A percentile compares a stretch with the other conserved stretches of the same genome.
phyloP scores from a whole-genome alignment of 2,888 invertebrate genomes.

The Brenthis daphne region DNA sequence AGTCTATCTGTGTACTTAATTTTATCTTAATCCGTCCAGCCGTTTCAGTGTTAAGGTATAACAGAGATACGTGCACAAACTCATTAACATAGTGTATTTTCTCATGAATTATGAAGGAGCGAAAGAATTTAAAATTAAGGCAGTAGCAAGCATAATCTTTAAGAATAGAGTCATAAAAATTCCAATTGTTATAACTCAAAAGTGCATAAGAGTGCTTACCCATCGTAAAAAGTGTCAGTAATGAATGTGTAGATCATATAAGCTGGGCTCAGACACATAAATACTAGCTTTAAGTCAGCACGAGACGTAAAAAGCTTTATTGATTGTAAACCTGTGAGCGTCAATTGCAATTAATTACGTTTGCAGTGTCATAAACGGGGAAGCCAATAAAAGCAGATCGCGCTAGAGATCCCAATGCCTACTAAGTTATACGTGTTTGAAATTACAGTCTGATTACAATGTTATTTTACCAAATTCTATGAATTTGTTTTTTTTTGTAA shows the following conservation, averaged over 20 bases:
- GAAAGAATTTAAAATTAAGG: no score
- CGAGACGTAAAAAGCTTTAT: slow-evolving; percentile 25
- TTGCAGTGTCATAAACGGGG: slow-evolving; percentile 39
- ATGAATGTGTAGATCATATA: slow-evolving; percentile 20
- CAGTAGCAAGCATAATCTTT: no score
- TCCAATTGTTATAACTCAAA: background rate
- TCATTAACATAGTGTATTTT: no score
- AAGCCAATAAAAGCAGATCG: slow-evolving; percentile 41
- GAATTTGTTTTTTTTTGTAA: no score
- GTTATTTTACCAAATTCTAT: no score
- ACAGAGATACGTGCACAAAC: no score
- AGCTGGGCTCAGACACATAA: slow-evolving; percentile 31
- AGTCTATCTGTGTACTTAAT: no score
- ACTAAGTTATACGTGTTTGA: no score
- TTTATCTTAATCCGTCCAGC: no score
- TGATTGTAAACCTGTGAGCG: slow-evolving; percentile 27
- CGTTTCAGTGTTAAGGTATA: no score
- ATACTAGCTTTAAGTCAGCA: slow-evolving; percentile 24
- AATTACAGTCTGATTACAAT: no score
- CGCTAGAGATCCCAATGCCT: slow-evolving; percentile 25
- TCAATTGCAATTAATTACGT: slow-evolving; percentile 49
- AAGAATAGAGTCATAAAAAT: background rate
- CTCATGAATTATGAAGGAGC: no score
- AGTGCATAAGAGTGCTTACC: background rate
- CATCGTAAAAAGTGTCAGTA: background rate